A percentile compares a stretch with the other conserved stretches of the same genome.
These are phyloP conservation scores for zebrafish (Danio rerio) DNA, from an alignment of 2,113 vertebrate species.

Conservation along the genomic window GRCz12tu NC_133199.1:4626501-4627000, in stretches of 20 bases:
- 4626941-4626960: neutral
- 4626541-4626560: too few species aligned
- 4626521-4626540: too few species aligned
- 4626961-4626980: slow-evolving; percentile 64
- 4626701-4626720: slow-evolving; percentile 58
- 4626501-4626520: too few species aligned
- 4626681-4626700: slow-evolving; percentile 69
- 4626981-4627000: slow-evolving; percentile 57
- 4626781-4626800: too few species aligned
- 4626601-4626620: too few species aligned
- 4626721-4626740: slow-evolving; percentile 66
- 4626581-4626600: too few species aligned
- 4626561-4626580: too few species aligned
- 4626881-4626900: neutral
- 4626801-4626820: too few species aligned
- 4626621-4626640: too few species aligned
- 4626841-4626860: neutral
- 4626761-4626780: slow-evolving; percentile 41
- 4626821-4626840: too few species aligned
- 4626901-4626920: neutral
- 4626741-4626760: slow-evolving; percentile 93
- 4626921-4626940: neutral
- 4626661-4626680: slow-evolving; percentile 71
- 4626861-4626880: neutral
- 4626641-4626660: too few species aligned